Evolutionary conservation across 2,888 invertebrate species (phyloP), one percentile per base, ranked within the genome.

Genomic region (Tortricodes alternella): DNA sequence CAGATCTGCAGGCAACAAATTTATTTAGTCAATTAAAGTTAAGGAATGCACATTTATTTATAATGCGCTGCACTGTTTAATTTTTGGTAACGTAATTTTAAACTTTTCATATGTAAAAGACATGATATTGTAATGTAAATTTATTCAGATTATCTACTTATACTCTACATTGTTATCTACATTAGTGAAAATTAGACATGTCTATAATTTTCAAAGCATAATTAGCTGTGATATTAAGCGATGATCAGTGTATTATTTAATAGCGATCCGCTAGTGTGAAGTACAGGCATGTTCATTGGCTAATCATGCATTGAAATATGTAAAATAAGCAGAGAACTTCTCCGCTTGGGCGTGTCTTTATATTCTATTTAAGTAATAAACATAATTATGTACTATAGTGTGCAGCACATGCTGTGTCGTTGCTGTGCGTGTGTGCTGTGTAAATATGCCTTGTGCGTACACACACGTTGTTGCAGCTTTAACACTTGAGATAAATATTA

Each of bases 1-100:
- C 89, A 90, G 89, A 89, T 91, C 91, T 91, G 91, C 91, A 89
- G 90, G 91, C 91, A 89, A 91, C 91, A 91, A 90, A 90, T 91
- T 91, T 91, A 86, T 91, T 90, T 91, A 91, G 91, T 91, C 91
- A 91, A 91, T 91, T 91, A 91, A 90, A 89, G 76, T 82, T 91
- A 91, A 91, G 91, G 82, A 87, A 89, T 91, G 91, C 91, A 91
- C 91, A 88, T 91, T 91, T 89, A 91, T 91, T 91, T 90, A 89
- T 90, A 89, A 90, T 90, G 89, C 89, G 89, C 90, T 89, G 91
- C 91, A 91, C 91, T 85, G 83, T 91, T 89, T 89, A 84, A 89
- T 89, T 90, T 89, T 89, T 89, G 86, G 88, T 89, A 88, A 87
- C 76, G 88, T 89, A 89, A 87, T 86, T 86, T 86, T 81, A 87